Evolutionary conservation across 1,140 invertebrate species (phyloP).

Genomic region (Pseudachorutes palmiensis): DNA sequence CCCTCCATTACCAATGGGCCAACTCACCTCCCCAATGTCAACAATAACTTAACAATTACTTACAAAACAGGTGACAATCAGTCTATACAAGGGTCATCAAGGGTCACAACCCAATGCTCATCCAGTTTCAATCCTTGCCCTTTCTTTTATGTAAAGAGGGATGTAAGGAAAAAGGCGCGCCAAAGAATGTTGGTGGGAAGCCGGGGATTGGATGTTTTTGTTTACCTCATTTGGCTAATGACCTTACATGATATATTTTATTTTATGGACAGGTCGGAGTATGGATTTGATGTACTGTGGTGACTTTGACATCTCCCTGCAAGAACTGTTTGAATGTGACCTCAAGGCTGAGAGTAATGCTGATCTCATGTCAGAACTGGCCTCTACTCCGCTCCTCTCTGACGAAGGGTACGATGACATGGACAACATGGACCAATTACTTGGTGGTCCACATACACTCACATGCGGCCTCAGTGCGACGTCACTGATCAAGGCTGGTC

Average conservation of each 20-base stretch:
- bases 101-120: too few relatives aligned
- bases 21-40: too few relatives aligned
- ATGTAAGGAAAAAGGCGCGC: background rate
- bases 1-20: background rate
- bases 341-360: constrained; percentile 52
- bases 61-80: too few relatives aligned
- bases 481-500: constrained; percentile 8
- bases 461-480: too few relatives aligned
- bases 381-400: constrained; percentile 40
- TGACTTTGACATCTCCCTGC: constrained; percentile 37
- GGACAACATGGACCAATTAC: constrained; percentile 4
- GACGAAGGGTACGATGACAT: constrained; percentile 53
- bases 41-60: background rate
- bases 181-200: background rate
- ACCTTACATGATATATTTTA: background rate
- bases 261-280: constrained; percentile 15
- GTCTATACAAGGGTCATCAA: too few relatives aligned
- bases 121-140: too few relatives aligned
- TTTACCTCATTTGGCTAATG: background rate
- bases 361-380: constrained; percentile 30
- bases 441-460: constrained; percentile 17
- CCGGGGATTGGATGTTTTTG: too few relatives aligned
- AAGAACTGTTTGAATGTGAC: constrained; percentile 68
- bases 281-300: constrained; percentile 38
- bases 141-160: background rate